A percentile compares a stretch with the other conserved stretches of the same genome.
phyloP scores from a whole-genome alignment of 2,888 invertebrate species.

The Pseudeuparius sepicola region DNA sequence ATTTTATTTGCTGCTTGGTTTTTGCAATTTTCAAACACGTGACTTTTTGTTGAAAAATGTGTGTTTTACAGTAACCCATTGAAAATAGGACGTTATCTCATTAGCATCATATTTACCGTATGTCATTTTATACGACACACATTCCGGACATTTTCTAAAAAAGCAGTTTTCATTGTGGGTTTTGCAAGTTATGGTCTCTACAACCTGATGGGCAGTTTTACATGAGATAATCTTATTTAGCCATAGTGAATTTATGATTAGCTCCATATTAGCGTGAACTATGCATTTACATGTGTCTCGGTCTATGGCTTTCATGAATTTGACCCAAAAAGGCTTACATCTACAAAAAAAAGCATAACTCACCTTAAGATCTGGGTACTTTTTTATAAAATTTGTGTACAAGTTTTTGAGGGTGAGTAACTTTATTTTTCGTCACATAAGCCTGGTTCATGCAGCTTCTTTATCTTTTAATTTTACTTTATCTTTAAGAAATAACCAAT shows the following conservation, averaged over 20 bases:
- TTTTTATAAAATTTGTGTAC: constrained; percentile 2
- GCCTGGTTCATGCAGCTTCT: no score
- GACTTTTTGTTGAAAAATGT: constrained; percentile 3
- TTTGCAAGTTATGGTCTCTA: constrained; percentile 1
- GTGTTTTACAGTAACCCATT: constrained; percentile 2
- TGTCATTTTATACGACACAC: constrained; percentile 1
- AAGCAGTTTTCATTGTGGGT: constrained; percentile 2
- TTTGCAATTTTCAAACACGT: constrained; percentile 2
- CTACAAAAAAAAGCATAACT: constrained; percentile 6
- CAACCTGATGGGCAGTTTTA: not conserved
- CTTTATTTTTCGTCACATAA: constrained; percentile 10
- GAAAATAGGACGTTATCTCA: constrained; percentile 1
- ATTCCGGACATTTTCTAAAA: constrained; percentile 2
- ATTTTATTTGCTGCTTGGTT: constrained; percentile 3
- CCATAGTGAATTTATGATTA: not conserved
- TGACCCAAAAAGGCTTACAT: constrained; percentile 6
- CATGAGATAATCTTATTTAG: not conserved
- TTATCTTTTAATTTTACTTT: no score
- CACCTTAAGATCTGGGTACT: constrained; percentile 3
- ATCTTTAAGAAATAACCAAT: no score
- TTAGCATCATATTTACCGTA: not conserved
- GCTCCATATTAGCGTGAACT: constrained; percentile 7
- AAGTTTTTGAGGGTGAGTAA: constrained; percentile 7
- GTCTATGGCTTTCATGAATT: constrained; percentile 7
- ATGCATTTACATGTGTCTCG: constrained; percentile 10